Conservation (phyloP, 2,113 vertebrate genomes). For the Sorex fumeus region DNA sequence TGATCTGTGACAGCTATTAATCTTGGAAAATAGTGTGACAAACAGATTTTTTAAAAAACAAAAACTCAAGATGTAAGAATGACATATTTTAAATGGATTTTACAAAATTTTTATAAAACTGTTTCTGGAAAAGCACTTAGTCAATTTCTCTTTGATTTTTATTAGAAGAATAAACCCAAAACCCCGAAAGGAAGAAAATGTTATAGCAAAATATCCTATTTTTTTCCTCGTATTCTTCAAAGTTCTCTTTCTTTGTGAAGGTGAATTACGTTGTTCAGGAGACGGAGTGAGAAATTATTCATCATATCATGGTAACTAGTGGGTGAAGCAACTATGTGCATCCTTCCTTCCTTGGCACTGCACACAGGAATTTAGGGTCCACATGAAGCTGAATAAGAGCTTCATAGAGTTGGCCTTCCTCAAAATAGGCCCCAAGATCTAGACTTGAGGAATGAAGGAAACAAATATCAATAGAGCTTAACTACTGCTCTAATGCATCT, state of each 20-base stretch:
- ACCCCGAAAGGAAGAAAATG: not conserved
- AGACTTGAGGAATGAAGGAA: not conserved
- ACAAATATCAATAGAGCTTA: not conserved
- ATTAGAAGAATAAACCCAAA: not conserved
- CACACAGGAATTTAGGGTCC: not conserved
- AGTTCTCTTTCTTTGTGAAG: not conserved
- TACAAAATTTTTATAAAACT: slow-evolving; percentile 9
- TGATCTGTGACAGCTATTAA: not conserved
- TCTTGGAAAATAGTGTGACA: slow-evolving; percentile 6
- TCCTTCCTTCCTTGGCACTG: not conserved
- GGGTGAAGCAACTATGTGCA: not conserved
- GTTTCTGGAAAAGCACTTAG: not conserved
- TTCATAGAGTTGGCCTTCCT: not conserved
- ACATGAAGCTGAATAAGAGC: not conserved
- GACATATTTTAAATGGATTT: not conserved
- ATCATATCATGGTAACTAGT: not conserved
- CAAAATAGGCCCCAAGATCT: not conserved
- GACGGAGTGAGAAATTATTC: not conserved
- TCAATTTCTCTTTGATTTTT: not conserved
- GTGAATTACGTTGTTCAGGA: not conserved
- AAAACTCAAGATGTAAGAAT: no score
- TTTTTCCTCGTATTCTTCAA: not conserved
- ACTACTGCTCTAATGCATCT: not conserved
- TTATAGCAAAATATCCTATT: not conserved
- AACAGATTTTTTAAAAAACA: no score